Evolutionary conservation across 1,140 invertebrate genomes (phyloP).

Genomic region (Anthonomus grandis): DNA sequence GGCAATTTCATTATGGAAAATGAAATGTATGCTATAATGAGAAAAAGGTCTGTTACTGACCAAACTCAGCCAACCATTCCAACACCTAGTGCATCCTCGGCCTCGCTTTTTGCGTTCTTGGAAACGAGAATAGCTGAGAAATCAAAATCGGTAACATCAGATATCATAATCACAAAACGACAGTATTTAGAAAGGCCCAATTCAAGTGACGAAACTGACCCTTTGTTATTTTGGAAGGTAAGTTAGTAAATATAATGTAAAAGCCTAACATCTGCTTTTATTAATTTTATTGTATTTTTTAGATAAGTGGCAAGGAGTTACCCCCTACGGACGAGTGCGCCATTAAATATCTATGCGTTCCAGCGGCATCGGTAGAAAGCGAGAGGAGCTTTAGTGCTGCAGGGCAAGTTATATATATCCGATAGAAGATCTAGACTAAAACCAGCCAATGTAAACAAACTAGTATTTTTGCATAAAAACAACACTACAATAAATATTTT

Average conservation of each 20-base stretch:
- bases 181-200: too few relatives aligned
- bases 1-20: not conserved
- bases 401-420: not conserved
- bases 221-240: conserved; percentile 3
- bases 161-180: too few relatives aligned
- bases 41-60: not conserved
- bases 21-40: conserved; percentile 1
- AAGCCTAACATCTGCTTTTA: not conserved
- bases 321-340: not conserved
- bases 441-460: not conserved
- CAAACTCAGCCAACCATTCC: too few relatives aligned
- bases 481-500: not conserved
- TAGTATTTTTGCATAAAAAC: conserved; percentile 4
- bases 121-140: too few relatives aligned
- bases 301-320: too few relatives aligned
- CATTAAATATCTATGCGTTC: not conserved
- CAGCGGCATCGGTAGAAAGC: not conserved
- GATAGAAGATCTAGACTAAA: conserved; percentile 2
- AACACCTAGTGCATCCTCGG: too few relatives aligned
- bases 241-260: too few relatives aligned
- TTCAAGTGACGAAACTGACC: not conserved
- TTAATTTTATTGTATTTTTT: not conserved
- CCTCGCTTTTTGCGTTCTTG: too few relatives aligned
- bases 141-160: too few relatives aligned
- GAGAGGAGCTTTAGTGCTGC: conserved; percentile 1